A percentile compares a stretch with the other conserved stretches of the same genome.
These are phyloP conservation scores for Enoplolaimus lenunculus DNA, from an alignment of 2,888 invertebrate species.

Conservation along the genomic window DNA sequence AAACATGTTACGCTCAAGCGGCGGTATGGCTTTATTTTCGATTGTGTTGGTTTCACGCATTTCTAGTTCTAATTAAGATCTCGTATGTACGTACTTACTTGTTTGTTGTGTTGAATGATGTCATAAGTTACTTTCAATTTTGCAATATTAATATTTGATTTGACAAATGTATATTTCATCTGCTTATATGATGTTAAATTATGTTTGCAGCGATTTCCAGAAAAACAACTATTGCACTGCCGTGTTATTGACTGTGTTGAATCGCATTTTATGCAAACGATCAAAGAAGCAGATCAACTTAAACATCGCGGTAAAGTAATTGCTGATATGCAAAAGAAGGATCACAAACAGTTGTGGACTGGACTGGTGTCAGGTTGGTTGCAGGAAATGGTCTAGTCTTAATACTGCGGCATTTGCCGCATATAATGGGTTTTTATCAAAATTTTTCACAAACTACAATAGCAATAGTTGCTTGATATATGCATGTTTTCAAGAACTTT, in stretches of 20 bases:
- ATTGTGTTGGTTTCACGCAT: too few species aligned
- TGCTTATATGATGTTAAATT: too few species aligned
- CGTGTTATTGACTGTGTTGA: conserved; percentile 68
- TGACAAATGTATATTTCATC: conserved; percentile 15
- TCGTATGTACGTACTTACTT: conserved; percentile 20
- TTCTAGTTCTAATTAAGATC: too few species aligned
- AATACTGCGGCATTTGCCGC: not conserved
- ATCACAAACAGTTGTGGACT: conserved; percentile 87
- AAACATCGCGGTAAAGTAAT: conserved; percentile 66
- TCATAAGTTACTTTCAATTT: too few species aligned
- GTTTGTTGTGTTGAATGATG: too few species aligned
- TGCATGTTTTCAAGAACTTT: conserved; percentile 8
- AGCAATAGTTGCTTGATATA: not conserved
- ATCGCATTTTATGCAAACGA: conserved; percentile 78
- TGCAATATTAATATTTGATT: too few species aligned
- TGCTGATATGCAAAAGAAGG: conserved; percentile 57
- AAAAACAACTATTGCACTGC: conserved; percentile 69
- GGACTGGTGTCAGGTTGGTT: conserved; percentile 74
- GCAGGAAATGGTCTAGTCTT: not conserved
- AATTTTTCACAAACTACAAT: too few species aligned
- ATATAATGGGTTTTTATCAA: not conserved
- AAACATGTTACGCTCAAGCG: too few species aligned
- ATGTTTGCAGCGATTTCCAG: conserved; percentile 64
- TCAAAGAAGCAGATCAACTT: conserved; percentile 95
- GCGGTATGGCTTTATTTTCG: too few species aligned